phyloP scores from a whole-genome alignment of 1,140 invertebrate genomes.

The Pissodes strobi region DNA sequence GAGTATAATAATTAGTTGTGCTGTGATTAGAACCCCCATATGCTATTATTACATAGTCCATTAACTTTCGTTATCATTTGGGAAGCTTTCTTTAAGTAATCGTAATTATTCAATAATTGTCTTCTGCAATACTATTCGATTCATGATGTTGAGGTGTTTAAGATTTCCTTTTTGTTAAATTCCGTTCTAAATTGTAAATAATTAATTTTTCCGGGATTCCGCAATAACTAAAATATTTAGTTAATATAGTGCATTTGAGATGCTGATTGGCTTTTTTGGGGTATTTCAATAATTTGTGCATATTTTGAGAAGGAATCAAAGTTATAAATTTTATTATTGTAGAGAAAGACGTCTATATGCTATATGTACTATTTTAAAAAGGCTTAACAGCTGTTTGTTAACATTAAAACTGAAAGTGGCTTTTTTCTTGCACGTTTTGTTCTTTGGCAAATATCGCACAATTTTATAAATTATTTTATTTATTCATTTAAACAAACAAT shows the following conservation, averaged over 20 bases:
- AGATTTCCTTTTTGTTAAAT: constrained; percentile 46
- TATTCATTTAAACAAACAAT: no score
- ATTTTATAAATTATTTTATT: constrained; percentile 32
- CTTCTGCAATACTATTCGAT: constrained; percentile 48
- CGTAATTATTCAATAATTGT: constrained; percentile 45
- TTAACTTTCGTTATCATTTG: constrained; percentile 5
- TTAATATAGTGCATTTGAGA: constrained; percentile 28
- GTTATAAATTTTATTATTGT: constrained; percentile 28
- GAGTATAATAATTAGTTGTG: constrained; percentile 18
- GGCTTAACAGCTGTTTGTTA: constrained; percentile 25
- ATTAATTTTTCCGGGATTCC: constrained; percentile 33
- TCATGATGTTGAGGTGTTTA: constrained; percentile 46
- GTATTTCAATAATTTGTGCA: constrained; percentile 21
- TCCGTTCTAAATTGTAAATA: constrained; percentile 38
- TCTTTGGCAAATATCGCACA: constrained; percentile 26
- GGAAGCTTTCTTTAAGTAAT: constrained; percentile 37
- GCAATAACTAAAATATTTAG: constrained; percentile 33
- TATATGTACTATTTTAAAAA: constrained; percentile 26
- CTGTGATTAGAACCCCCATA: constrained; percentile 24
- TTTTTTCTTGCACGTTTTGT: constrained; percentile 29
- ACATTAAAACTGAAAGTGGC: background rate
- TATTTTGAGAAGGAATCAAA: no score
- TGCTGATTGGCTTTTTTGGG: constrained; percentile 14
- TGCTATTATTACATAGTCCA: constrained; percentile 10
- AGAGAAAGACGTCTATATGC: constrained; percentile 24